phyloP scores from a whole-genome alignment of 2,888 invertebrate species.

The Imbricaverruca yamaguchii region DNA sequence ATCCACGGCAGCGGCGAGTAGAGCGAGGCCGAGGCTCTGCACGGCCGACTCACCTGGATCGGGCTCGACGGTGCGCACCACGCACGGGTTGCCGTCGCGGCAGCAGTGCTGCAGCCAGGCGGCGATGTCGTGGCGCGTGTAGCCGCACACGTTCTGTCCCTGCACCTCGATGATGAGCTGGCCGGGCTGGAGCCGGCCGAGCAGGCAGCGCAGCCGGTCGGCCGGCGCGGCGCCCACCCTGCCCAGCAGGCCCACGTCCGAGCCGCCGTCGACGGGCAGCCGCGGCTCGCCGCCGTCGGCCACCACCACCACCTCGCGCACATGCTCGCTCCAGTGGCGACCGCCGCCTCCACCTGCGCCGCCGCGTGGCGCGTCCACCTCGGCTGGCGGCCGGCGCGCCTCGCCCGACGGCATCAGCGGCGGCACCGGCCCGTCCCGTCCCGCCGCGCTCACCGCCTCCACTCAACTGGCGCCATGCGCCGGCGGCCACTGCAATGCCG shows the following conservation, averaged over 20 bases:
- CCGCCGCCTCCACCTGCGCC: constrained; percentile 22
- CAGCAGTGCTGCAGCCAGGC: constrained; percentile 49
- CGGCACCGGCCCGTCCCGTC: background rate
- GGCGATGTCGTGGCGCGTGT: constrained; percentile 49
- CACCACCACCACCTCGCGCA: constrained; percentile 30
- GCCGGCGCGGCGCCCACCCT: constrained; percentile 28
- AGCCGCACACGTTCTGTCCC: constrained; percentile 51
- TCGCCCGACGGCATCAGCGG: background rate
- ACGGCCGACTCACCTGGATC: constrained; percentile 40
- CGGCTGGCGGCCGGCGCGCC: background rate
- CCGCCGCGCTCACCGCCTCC: too few relatives aligned
- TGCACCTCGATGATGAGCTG: constrained; percentile 46
- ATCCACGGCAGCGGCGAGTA: too few relatives aligned
- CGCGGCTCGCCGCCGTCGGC: background rate
- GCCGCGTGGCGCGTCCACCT: background rate
- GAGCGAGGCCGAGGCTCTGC: too few relatives aligned
- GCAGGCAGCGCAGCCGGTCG: constrained; percentile 28
- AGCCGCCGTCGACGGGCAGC: constrained; percentile 30
- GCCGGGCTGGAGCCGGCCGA: constrained; percentile 28
- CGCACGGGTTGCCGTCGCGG: constrained; percentile 47
- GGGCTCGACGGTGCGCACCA: constrained; percentile 46
- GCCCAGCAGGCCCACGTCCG: constrained; percentile 33
- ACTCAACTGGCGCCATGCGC: too few relatives aligned
- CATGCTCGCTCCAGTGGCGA: constrained; percentile 31
- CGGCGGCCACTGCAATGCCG: too few relatives aligned